Conservation (phyloP, 2,888 invertebrate genomes). For the Amiota communis region DNA sequence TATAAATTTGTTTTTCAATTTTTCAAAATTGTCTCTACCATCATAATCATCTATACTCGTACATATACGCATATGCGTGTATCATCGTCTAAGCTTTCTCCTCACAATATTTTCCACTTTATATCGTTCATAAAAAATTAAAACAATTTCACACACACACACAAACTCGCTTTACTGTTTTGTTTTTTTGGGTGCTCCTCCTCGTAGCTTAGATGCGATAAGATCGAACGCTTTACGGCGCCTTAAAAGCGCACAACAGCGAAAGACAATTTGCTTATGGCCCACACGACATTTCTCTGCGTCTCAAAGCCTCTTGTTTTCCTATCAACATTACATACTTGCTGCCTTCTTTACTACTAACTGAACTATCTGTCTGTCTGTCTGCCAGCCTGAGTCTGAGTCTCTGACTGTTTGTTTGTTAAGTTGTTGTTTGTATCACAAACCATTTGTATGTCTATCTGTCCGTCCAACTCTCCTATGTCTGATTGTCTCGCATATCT, state of each 20-base stretch:
- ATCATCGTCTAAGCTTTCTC: neutral
- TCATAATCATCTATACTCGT: too few species aligned
- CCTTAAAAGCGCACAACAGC: constrained; percentile 48
- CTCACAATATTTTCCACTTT: constrained; percentile 2
- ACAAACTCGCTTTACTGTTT: neutral
- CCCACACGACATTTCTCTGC: constrained; percentile 24
- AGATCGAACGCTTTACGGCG: constrained; percentile 56
- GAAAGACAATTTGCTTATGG: constrained; percentile 50
- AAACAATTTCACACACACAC: constrained; percentile 1
- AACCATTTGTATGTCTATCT: constrained; percentile 45
- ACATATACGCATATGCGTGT: too few species aligned
- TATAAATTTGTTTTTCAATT: too few species aligned
- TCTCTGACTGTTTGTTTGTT: too few species aligned
- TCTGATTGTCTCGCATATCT: neutral
- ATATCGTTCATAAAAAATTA: neutral
- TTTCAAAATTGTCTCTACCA: too few species aligned
- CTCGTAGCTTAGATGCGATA: constrained; percentile 17
- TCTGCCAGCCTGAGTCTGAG: neutral
- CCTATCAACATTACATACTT: neutral
- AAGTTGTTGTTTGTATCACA: constrained; percentile 6
- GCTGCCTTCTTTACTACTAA: neutral
- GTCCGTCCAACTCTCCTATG: constrained; percentile 35
- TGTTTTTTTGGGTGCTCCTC: constrained; percentile 1
- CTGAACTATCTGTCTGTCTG: constrained; percentile 8
- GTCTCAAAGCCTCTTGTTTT: neutral